Percentiles rank a stretch among this genome's conserved stretches.
phyloP scores from a whole-genome alignment of 2,113 vertebrate species.

The Gallinago undulata region DNA sequence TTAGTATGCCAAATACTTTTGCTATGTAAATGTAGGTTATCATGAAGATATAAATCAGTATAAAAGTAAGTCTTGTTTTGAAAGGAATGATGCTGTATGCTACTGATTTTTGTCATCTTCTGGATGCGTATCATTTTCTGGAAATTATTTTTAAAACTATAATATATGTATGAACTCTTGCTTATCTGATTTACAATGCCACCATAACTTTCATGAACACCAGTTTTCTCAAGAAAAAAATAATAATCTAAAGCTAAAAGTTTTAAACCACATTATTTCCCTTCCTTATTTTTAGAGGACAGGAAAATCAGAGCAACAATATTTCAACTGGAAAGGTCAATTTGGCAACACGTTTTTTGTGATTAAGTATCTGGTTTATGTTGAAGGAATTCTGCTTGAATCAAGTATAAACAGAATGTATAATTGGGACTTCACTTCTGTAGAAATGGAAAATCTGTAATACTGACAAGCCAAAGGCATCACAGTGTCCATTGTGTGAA shows the following conservation, averaged over 20 bases:
- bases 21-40: not conserved
- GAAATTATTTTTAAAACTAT: slow-evolving; percentile 15
- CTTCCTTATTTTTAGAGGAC: not conserved
- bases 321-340: not conserved
- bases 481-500: accelerated
- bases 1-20: not conserved
- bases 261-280: not conserved
- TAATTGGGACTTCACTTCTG: not conserved
- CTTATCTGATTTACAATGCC: slow-evolving; percentile 6
- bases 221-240: not conserved
- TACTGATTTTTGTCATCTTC: not conserved
- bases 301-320: not conserved
- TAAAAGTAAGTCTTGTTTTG: not conserved
- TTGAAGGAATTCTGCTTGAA: not conserved
- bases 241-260: not conserved
- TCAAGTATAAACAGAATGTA: not conserved
- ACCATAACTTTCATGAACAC: not conserved
- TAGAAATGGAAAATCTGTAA: not conserved
- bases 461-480: not conserved
- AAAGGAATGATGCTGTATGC: not conserved
- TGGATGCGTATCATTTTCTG: not conserved
- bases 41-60: not conserved
- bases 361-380: not conserved
- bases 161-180: not conserved
- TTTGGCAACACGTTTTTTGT: not conserved